Evolutionary conservation across 2,888 invertebrate species (phyloP), one percentile per base, ranked within the genome.

Genomic region (Cotesia congregata): DNA sequence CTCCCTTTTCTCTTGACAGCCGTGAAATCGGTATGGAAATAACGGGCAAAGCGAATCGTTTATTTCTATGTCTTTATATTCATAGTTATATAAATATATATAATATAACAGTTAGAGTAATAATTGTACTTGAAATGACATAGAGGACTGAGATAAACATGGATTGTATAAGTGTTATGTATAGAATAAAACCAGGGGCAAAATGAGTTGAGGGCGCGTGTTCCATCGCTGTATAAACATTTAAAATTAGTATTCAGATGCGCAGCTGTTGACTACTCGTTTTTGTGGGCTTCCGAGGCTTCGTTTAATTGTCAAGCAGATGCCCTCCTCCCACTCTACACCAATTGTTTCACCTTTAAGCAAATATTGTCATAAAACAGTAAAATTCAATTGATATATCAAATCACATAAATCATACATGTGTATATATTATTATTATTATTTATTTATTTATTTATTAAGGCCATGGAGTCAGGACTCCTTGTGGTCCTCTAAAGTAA

Each of bases 271-370:
- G 87, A 87, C 86, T 85, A 85, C 82, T 86, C 84, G 83, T 83
- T 85, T 86, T 84, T 86, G 86, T 87, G 83, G 85, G 86, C 86
- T 87, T 88, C 87, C 85, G 85, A 87, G 88, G 86, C 88, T 88
- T 88, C 88, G 87, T 87, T 88, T 88, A 88, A 88, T 88, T 88
- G 88, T 87, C 83, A 87, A 85, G 85, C 88, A 88, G 88, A 88
- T 88, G 87, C 88, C 86, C 86, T 83, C 84, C 77, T 78, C 68
- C 78, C 73, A 70, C 80, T 75, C 71, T 80, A 74, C 72, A 76
- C 20, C 71, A 76, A 67, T 69, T 77, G 77, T 73, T 79, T 78
- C 80, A 65, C 78, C 81, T 77, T 77, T 12, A 50, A 50, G 12
- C 6, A 50, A 50, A 50, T 12, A 50, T 12, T 50, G 12, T 12